Evolutionary conservation across 2,113 vertebrate species (phyloP).

Genomic region (Axis porcinus): DNA sequence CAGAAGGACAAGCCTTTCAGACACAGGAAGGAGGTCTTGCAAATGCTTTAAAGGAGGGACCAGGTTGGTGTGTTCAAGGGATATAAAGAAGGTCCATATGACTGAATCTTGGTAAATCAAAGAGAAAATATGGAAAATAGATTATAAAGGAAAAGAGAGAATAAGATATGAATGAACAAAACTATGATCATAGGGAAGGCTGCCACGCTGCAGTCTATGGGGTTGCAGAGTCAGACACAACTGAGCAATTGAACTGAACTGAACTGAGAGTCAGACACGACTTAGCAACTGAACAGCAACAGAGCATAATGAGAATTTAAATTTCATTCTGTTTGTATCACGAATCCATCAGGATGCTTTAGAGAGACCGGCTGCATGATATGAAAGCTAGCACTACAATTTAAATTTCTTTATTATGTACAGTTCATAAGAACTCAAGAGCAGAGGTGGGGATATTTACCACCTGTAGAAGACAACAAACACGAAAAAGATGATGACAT

Average conservation of each 20-base stretch:
- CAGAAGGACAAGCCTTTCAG: neutral
- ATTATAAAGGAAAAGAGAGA: neutral
- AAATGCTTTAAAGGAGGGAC: neutral
- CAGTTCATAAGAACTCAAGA: neutral
- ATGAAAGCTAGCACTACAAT: neutral
- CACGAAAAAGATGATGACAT: neutral
- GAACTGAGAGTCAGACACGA: neutral
- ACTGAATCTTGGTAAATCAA: neutral
- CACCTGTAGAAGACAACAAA: neutral
- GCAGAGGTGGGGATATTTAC: neutral
- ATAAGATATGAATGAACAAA: neutral
- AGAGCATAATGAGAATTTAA: neutral
- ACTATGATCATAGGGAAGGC: neutral
- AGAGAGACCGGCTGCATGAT: neutral
- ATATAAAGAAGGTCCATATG: neutral
- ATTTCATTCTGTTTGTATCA: neutral
- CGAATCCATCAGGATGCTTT: neutral
- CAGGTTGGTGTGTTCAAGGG: neutral
- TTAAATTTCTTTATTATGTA: neutral
- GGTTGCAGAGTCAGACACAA: neutral
- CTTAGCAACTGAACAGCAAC: neutral
- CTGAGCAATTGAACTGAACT: neutral
- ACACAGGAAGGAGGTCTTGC: neutral
- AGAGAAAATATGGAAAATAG: neutral
- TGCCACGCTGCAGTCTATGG: neutral